Percentiles rank a stretch among this genome's conserved stretches.
These are phyloP conservation scores for Callipepla squamata DNA, from an alignment of 2,113 vertebrate species.

Conservation along the genomic window DNA sequence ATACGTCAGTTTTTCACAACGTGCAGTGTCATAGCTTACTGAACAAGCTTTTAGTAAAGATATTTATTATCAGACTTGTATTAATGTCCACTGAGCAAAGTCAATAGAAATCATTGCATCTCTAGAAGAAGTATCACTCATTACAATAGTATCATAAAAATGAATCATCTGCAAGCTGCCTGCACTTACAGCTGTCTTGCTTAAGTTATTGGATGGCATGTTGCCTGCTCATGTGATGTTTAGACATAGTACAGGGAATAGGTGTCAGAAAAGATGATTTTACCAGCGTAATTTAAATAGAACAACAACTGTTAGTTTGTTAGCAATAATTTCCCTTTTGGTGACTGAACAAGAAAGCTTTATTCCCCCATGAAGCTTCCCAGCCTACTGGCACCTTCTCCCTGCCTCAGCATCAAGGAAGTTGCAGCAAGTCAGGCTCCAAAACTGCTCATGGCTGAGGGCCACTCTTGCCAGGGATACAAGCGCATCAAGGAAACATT, in stretches of 20 bases:
- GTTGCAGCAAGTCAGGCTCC: background rate
- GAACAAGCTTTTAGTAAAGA: background rate
- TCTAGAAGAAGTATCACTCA: background rate
- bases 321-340: slow-evolving; percentile 50
- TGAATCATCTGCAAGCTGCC: slow-evolving; percentile 45
- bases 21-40: background rate
- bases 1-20: background rate
- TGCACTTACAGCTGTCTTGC: slow-evolving; percentile 18
- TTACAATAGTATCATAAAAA: slow-evolving; percentile 10
- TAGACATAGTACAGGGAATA: background rate
- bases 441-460: background rate
- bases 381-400: background rate
- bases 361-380: slow-evolving; percentile 25
- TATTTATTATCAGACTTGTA: slow-evolving; percentile 25
- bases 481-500: background rate
- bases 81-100: background rate
- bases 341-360: slow-evolving; percentile 26
- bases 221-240: slow-evolving; percentile 37
- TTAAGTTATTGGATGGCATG: background rate
- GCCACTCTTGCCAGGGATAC: background rate
- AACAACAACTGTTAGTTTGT: slow-evolving; percentile 58
- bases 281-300: slow-evolving; percentile 57
- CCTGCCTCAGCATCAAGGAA: background rate
- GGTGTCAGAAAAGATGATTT: slow-evolving; percentile 40
- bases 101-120: background rate